These are phyloP conservation scores for Conops quadrifasciatus DNA, from an alignment of 2,888 invertebrate species.

Conservation along the genomic window DNA sequence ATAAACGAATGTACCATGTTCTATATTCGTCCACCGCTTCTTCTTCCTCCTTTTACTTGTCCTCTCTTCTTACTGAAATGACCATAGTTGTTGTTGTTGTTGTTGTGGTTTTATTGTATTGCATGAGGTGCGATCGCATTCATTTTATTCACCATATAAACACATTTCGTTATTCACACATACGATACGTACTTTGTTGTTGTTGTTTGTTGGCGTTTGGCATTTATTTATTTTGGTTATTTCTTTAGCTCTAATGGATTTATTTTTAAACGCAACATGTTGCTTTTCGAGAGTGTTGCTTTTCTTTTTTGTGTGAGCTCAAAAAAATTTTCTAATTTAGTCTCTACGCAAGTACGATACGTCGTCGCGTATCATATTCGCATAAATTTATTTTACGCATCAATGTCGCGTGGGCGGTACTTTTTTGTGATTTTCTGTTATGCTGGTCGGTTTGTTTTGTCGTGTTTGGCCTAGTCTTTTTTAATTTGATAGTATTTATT, in stretches of 20 bases:
- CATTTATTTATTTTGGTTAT: conserved; percentile 8
- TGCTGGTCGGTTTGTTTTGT: not conserved
- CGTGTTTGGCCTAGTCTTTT: conserved; percentile 4
- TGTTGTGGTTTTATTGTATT: conserved; percentile 7
- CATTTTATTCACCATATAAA: conserved; percentile 34
- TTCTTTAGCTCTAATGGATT: conserved; percentile 21
- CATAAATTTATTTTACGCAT: conserved; percentile 26
- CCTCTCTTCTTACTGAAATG: too few species aligned
- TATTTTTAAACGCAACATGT: conserved; percentile 32
- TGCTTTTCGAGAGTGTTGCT: conserved; percentile 6
- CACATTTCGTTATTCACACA: conserved; percentile 26
- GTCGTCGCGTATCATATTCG: conserved; percentile 25
- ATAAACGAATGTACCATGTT: not conserved
- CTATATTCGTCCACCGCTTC: not conserved
- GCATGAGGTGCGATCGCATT: conserved; percentile 29
- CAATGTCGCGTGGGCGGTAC: conserved; percentile 25
- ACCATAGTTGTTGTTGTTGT: not conserved
- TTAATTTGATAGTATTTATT: too few species aligned
- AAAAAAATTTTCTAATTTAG: too few species aligned
- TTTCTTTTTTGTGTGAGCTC: not conserved
- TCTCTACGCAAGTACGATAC: not conserved
- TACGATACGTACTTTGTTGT: not conserved
- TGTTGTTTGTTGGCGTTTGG: too few species aligned
- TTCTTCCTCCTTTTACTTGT: not conserved
- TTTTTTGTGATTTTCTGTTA: not conserved